Conservation (phyloP, 1,140 invertebrate genomes). For the Eubasilissa regina region DNA sequence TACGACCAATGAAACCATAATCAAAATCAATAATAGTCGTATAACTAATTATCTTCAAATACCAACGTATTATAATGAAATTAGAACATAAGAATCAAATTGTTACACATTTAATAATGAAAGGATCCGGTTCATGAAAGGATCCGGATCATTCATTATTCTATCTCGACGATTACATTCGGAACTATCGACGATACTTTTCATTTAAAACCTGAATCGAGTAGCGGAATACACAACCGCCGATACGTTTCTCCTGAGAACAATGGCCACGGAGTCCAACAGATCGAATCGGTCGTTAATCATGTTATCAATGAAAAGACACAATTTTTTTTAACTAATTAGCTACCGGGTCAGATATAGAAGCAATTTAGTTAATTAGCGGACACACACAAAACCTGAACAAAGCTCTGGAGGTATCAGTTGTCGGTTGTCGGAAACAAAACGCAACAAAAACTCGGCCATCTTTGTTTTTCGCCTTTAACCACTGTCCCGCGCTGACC, state of each 20-base stretch:
- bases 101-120: no score
- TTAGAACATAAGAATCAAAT: no score
- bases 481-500: background rate
- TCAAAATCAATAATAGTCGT: no score
- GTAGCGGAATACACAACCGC: no score
- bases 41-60: no score
- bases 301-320: conserved; percentile 21
- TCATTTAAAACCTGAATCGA: no score
- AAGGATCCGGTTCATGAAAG: no score
- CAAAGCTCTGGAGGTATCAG: background rate
- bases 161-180: no score
- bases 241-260: background rate
- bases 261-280: background rate
- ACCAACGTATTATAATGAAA: no score
- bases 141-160: no score
- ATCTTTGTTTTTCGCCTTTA: conserved; percentile 32
- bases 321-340: conserved; percentile 22
- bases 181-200: no score
- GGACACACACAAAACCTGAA: background rate
- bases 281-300: conserved; percentile 39
- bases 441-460: conserved; percentile 33
- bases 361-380: conserved; percentile 42
- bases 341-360: conserved; percentile 30
- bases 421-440: conserved; percentile 13
- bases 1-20: no score